Evolutionary conservation across 2,888 invertebrate species (phyloP).

Genomic region (Spilosoma lubricipeda): DNA sequence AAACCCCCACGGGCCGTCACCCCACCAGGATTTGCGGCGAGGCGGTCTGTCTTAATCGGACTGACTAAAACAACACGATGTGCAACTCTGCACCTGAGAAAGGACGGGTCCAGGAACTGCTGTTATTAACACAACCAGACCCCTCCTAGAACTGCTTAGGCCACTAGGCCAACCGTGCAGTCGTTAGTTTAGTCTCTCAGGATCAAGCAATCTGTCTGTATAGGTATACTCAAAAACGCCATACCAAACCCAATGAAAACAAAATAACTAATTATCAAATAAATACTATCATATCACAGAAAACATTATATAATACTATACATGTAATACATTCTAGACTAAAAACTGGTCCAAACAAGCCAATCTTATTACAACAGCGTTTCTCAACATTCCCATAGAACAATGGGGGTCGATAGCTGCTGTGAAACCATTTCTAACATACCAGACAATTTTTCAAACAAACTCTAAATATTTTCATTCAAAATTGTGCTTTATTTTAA

Average conservation of each 20-base stretch:
- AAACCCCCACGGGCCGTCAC: no score
- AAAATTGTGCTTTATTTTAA: constrained; percentile 10
- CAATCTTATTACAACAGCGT: constrained; percentile 43
- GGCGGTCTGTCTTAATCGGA: no score
- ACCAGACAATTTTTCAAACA: constrained; percentile 22
- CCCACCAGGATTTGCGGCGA: no score
- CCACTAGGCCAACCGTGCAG: no score
- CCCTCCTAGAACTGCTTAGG: no score
- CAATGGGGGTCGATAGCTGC: constrained; percentile 37
- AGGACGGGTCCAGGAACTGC: no score
- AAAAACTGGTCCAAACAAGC: constrained; percentile 25
- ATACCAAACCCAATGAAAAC: background rate
- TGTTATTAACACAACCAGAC: no score
- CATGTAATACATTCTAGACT: constrained; percentile 19
- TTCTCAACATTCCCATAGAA: constrained; percentile 49
- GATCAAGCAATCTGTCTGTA: no score
- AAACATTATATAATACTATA: constrained; percentile 35
- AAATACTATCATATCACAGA: constrained; percentile 1
- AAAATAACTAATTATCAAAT: background rate
- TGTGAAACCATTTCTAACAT: constrained; percentile 44
- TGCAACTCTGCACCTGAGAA: no score
- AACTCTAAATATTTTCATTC: background rate
- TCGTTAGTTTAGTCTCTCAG: no score
- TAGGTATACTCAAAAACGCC: background rate
- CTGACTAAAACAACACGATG: no score